These are phyloP conservation scores for Campoletis sonorensis DNA, from an alignment of 1,140 invertebrate species.

Conservation along the genomic window DNA sequence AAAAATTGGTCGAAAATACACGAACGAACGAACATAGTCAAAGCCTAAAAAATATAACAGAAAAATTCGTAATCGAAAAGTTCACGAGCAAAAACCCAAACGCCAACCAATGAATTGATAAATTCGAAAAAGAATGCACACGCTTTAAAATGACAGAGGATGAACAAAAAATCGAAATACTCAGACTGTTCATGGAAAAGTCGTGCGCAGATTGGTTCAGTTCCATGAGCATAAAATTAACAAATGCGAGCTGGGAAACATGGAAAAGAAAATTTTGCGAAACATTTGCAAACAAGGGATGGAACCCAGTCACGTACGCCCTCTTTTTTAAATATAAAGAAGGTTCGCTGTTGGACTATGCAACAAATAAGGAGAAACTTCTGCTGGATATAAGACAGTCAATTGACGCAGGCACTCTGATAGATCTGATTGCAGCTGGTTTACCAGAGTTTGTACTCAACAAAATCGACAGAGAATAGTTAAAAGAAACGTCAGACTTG, in stretches of 20 bases:
- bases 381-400: conserved; percentile 45
- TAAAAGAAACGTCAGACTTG: conserved; percentile 28
- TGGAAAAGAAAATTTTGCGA: conserved; percentile 52
- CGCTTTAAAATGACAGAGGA: conserved; percentile 39
- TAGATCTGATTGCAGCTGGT: conserved; percentile 47
- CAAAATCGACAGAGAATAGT: conserved; percentile 45
- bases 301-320: conserved; percentile 43
- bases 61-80: conserved; percentile 50
- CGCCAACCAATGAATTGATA: conserved; percentile 46
- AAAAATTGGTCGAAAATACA: conserved; percentile 41
- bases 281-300: conserved; percentile 52
- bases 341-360: conserved; percentile 54
- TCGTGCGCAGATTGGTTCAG: conserved; percentile 49
- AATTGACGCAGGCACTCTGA: conserved; percentile 40
- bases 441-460: conserved; percentile 47
- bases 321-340: conserved; percentile 47
- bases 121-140: conserved; percentile 48
- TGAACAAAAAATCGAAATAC: conserved; percentile 43
- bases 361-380: conserved; percentile 51
- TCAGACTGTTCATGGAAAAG: conserved; percentile 46
- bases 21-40: conserved; percentile 6
- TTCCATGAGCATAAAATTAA: conserved; percentile 47
- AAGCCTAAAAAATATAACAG: conserved; percentile 27
- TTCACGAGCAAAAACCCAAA: conserved; percentile 44
- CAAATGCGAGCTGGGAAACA: conserved; percentile 41